Evolutionary conservation across 2,888 invertebrate genomes (phyloP), one percentile per base, ranked within the genome.

Genomic region (Mesodorylaimus sp.): DNA sequence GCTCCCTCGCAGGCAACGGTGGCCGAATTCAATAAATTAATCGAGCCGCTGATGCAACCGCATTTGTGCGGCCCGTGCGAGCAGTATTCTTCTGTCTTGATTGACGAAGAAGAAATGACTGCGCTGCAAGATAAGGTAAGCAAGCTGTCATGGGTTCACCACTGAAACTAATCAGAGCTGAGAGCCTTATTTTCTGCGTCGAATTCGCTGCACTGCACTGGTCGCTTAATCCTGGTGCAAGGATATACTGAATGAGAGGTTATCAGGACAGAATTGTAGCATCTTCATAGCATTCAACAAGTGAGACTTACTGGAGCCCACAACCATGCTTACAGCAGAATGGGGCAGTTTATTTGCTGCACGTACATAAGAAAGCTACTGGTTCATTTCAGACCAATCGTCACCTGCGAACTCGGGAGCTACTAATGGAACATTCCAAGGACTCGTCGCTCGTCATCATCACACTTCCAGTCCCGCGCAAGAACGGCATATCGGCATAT

Each of bases 381-480:
- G 2, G 56, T 61, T 5, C 62, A 62, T 32, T 32, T 26, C 59
- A 60, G 48, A 62, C 61, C 1, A 51, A 55, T 50, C 77, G 91
- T 3, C 85, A 93, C 68, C 74, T 93, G 57, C 79, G 89, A 37
- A 73, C 91, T 48, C 76, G 88, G 50, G 91, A 93, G 68, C 75
- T 89, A 47, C 75, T 93, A 48, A 68, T 77, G 28, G 76, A 82
- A 63, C 79, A 87, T 67, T 89, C 88, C 1, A 74, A 72, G 55
- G 78, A 79, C 56, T 83, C 91, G 0, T 77, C 80, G 16, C 76
- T 93, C 52, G 79, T 91, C 54, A 89, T 91, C 53, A 32, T 32
- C 76, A 91, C 93, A 5, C 73, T 93, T 54, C 91, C 91, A 27
- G 85, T 91, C 79, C 89, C 91, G 1, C 76, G 87, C 57, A 87